phyloP scores from a whole-genome alignment of 2,113 vertebrate genomes.

The Erythrolamprus reginae region DNA sequence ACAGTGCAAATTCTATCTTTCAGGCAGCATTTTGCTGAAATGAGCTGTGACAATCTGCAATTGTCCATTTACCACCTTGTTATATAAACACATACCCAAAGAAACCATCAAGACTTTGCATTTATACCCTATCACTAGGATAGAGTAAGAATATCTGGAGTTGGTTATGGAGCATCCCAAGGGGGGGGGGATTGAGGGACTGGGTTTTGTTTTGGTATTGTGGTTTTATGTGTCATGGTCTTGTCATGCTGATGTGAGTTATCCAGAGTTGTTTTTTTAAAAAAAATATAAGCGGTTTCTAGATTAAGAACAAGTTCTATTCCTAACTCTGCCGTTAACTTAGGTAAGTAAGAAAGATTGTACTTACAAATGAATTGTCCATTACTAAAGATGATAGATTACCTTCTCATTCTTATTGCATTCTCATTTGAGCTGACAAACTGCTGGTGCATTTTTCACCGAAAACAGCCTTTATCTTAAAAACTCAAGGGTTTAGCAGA shows the following conservation, averaged over 20 bases:
- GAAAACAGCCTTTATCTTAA: not conserved
- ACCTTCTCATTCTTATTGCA: not conserved
- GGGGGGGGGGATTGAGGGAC: not conserved
- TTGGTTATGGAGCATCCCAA: not conserved
- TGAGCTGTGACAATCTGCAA: not conserved
- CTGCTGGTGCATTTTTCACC: not conserved
- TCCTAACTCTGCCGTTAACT: not conserved
- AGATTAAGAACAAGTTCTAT: not conserved
- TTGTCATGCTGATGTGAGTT: not conserved
- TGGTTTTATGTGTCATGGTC: not conserved
- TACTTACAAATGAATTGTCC: not conserved
- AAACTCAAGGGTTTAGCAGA: not conserved
- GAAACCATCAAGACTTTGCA: not conserved
- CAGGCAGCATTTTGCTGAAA: not conserved
- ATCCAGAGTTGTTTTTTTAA: not conserved
- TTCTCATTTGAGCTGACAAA: not conserved
- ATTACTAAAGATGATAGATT: not conserved
- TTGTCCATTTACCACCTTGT: not conserved
- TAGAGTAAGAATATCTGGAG: not conserved
- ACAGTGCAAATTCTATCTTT: not conserved
- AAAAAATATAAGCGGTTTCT: not conserved
- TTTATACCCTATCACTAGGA: not conserved
- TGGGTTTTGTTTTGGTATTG: not conserved
- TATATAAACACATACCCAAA: not conserved
- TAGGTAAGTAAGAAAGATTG: not conserved